Evolutionary conservation across 1,140 invertebrate species (phyloP), one percentile per base, ranked within the genome.

Genomic region (Drosophila mauritiana): DNA sequence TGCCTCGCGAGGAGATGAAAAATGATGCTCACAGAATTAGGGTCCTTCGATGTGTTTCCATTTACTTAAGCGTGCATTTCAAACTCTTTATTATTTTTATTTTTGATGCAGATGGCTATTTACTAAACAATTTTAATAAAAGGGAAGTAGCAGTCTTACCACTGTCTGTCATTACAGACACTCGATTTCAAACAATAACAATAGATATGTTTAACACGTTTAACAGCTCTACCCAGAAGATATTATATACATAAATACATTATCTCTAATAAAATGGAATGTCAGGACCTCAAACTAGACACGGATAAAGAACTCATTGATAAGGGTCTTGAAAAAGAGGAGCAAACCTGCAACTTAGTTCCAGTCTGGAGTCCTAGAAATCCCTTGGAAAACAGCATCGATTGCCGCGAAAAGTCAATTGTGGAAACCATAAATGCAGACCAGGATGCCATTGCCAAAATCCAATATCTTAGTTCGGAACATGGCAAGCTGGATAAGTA

Each of bases 401-500:
- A 42, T 17, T 22, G 39, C 27, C 64, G 64, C 2, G 59, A 68
- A 4, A 68, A 65, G 27, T 52, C 45, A 8, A 65, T 67, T 52
- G 59, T 65, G 45, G 64, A 65, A n/a, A 65, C 42, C 6, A 15
- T 68, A 8, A 68, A 68, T 42, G 61, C 59, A 4, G 64, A 65
- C 8, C 64, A 52, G 36, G 64, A 65, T 37, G 61, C 45, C 8
- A 36, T 49, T 3, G 22, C 36, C 0, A 68, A 67, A 25, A 68
- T 68, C 12, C 45, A 85, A 57, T 91, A 91, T 70, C 52, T 85
- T 4, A 80, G 72, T 34, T 80, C 79, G 0, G 88, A 91, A 15
- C 70, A 84, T 8, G 91, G 68, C 10, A 72, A 53, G 25, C 42
- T 92, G 39, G 82, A 91, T 13, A 91, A 91, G 51, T 83, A 93